Base-by-base conservation (phyloP, 1,140 invertebrate species). In the Neodiprion pinetum region DNA sequence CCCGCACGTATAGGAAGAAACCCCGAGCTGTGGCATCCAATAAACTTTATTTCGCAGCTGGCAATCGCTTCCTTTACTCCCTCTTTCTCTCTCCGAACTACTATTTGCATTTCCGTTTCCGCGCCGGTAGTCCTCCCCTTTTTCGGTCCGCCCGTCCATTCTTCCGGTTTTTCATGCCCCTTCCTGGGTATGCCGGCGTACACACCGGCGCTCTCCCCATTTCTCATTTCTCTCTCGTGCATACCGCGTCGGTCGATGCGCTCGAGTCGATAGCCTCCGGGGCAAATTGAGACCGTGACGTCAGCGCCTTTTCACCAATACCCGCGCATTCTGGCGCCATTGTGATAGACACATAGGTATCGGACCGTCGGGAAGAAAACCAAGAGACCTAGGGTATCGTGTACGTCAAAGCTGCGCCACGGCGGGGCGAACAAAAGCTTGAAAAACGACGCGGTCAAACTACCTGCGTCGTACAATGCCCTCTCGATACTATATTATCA, bases 231-330 rank as follows among this genome's bases (percentile, higher is more conserved):
- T 61, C 53, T 61, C 53, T 61, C 11, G 4, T 61, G 53, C 53
- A 61, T 61, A 14, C 53, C 53, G n/a, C 11, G 5, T 14, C 53
- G 53, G 53, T 61, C 53, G 53, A 61, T 61, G 53, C 53, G 53
- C 53, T 17, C 53, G 53, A 61, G 53, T 61, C 53, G 53, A 61
- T 61, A 61, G 11, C 53, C 53, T 61, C 53, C 53, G 53, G 53
- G 53, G 53, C 53, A 61, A 61, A 61, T 61, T 61, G 53, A 61
- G 53, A 61, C 53, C 53, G 53, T 61, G 53, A 61, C 53, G 53
- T 61, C 53, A 61, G 53, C 53, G 53, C 53, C 53, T 61, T 61
- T 61, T 61, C 53, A 61, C 3, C 53, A 61, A 61, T 61, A 61
- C 53, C 28, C 1, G 28, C 28, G 28, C 28, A 40, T 40, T 40